Evolutionary conservation across 2,113 vertebrate species (phyloP), one percentile per base, ranked within the genome.

Genomic region (Ursus arctos): DNA sequence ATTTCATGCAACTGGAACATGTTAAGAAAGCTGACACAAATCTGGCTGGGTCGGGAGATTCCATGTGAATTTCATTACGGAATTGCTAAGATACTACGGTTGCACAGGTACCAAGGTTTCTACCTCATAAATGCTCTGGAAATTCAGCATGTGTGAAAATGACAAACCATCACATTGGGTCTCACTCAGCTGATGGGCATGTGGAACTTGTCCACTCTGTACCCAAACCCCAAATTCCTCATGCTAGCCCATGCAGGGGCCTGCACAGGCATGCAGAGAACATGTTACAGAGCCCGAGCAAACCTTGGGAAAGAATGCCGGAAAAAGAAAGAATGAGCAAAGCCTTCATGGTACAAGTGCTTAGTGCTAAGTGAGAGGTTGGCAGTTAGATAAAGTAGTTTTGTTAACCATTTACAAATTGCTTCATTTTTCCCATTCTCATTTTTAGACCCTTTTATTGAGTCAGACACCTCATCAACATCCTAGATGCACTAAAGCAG

Each of bases 21-120:
- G 98, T 99, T 99, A 99, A 98, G 98, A 97, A 98, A 98, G 97
- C 88, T 99, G 99, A 99, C 99, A 99, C 98, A 99, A 98, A 98
- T 98, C 98, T 99, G 99, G 99, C 99, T 98, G 95, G 82, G 55
- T 85, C 98, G 97, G 97, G 96, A 98, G 97, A 98, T 98, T 98
- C 98, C 99, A 99, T 99, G 98, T 99, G 99, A 99, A 98, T 99
- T 99, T 99, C 98, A 99, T 99, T 99, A 99, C 85, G 92, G 98
- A 98, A 98, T 98, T 95, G 97, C 98, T 97, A 96, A 98, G 98
- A 98, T 97, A 98, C 99, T 98, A 97, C 96, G 95, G 94, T 98
- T 98, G 96, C 97, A 89, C 97, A 99, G 99, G 99, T 99, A 99
- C 97, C 98, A 93, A 95, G 95, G 93, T 98, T 98, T 98, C 72